Conservation (phyloP, 2,113 vertebrate species). For the Phyllopteryx taeniolatus region DNA sequence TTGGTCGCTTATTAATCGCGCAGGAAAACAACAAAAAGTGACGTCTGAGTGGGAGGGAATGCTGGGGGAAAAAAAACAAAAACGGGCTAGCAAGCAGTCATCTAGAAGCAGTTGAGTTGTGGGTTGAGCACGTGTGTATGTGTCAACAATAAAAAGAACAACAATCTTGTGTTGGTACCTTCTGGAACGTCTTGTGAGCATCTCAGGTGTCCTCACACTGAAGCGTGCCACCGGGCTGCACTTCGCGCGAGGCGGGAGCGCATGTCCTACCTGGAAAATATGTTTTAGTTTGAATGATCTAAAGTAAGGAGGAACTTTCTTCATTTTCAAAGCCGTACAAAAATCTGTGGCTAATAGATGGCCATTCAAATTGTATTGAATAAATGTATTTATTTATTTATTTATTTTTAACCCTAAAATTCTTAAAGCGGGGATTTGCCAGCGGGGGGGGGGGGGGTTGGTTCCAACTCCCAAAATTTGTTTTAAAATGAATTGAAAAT, state of each 20-base stretch:
- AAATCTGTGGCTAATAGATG: no score
- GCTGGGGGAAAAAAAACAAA: slow-evolving; percentile 25
- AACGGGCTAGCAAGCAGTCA: slow-evolving; percentile 41
- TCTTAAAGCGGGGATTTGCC: no score
- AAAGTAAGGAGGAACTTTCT: no score
- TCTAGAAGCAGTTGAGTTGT: slow-evolving; percentile 29
- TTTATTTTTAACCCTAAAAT: no score
- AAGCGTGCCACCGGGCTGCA: not conserved
- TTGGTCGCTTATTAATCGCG: slow-evolving; percentile 70
- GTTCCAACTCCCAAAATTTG: no score
- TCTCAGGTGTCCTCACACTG: not conserved
- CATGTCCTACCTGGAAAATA: not conserved
- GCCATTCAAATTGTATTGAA: no score
- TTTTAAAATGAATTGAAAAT: no score
- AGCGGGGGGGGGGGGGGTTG: no score
- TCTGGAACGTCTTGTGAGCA: not conserved
- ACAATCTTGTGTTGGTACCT: not conserved
- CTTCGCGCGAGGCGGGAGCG: no score
- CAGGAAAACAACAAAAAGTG: slow-evolving; percentile 56
- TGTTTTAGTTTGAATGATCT: no score
- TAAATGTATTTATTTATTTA: no score
- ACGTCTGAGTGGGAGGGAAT: slow-evolving; percentile 65
- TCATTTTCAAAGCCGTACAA: no score
- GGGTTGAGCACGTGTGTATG: slow-evolving; percentile 43
- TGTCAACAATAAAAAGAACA: slow-evolving; percentile 18